Evolutionary conservation across 2,797 vertebrate genomes (phyloP).

Genomic region (Menidia menidia): DNA sequence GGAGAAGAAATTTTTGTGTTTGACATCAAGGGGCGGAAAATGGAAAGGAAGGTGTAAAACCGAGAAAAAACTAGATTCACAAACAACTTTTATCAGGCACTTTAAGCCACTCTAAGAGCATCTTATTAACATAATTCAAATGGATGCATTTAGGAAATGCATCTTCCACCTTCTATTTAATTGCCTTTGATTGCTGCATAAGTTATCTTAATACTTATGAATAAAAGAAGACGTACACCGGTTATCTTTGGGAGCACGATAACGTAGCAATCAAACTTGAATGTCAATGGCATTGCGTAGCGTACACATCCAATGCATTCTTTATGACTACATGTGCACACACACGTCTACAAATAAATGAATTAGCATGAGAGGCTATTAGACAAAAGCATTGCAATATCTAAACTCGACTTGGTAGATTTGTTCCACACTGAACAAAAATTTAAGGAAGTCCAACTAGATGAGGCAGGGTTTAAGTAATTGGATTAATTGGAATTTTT

Average conservation of each 20-base stretch:
- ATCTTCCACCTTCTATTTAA: background rate
- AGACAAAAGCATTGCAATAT: background rate
- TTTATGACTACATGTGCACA: background rate
- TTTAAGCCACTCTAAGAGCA: too few relatives aligned
- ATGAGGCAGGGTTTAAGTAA: background rate
- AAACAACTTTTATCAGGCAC: too few relatives aligned
- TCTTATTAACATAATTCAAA: background rate
- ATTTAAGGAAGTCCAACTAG: background rate
- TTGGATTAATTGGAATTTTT: background rate
- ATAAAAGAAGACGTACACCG: background rate
- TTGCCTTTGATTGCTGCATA: background rate
- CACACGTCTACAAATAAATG: background rate
- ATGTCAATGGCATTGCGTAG: conserved; percentile 7
- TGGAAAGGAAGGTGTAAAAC: too few relatives aligned
- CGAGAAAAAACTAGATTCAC: too few relatives aligned
- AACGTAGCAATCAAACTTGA: background rate
- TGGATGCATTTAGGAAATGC: too few relatives aligned
- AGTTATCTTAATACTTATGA: background rate
- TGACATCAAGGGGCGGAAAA: too few relatives aligned
- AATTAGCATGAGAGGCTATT: background rate
- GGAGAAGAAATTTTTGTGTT: too few relatives aligned
- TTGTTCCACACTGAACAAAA: background rate
- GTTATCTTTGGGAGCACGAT: background rate
- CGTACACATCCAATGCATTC: background rate
- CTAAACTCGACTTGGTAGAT: background rate